phyloP scores from a whole-genome alignment of 2,113 vertebrate genomes.

The Paramisgurnus dabryanus region DNA sequence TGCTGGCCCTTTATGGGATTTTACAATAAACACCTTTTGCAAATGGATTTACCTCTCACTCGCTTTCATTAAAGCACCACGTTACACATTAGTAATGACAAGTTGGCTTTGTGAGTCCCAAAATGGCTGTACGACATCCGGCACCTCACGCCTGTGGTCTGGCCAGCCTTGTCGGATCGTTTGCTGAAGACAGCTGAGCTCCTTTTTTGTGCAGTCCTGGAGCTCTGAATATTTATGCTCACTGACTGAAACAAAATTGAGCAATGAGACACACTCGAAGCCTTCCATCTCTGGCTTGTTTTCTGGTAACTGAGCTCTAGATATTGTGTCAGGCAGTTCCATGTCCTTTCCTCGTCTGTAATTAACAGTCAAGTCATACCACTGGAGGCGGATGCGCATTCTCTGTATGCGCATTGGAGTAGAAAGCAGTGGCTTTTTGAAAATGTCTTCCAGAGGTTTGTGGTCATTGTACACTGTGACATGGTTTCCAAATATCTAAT shows the following conservation, averaged over 20 bases:
- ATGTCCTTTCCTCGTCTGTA: slow-evolving; percentile 41
- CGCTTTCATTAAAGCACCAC: too few species aligned
- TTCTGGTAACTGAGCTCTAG: slow-evolving; percentile 25
- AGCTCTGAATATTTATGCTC: slow-evolving; percentile 31
- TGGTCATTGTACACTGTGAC: too few species aligned
- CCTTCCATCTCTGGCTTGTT: background rate
- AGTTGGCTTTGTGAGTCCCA: slow-evolving; percentile 44
- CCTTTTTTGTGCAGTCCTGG: background rate
- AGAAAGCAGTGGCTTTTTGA: too few species aligned
- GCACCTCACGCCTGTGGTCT: background rate
- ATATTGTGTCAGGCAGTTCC: slow-evolving; percentile 33
- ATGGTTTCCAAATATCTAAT: too few species aligned
- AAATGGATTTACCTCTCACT: too few species aligned
- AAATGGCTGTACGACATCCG: background rate
- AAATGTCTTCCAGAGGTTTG: too few species aligned
- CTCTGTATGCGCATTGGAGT: slow-evolving; percentile 22
- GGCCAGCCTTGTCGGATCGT: slow-evolving; percentile 18
- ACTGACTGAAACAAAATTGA: slow-evolving; percentile 20
- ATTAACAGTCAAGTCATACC: slow-evolving; percentile 34
- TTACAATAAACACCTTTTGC: too few species aligned
- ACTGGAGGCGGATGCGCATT: slow-evolving; percentile 39
- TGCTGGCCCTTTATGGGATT: too few species aligned
- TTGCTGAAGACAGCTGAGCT: slow-evolving; percentile 21
- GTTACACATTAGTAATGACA: too few species aligned
- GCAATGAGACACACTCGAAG: slow-evolving; percentile 13